Base-by-base conservation (phyloP, 2,113 vertebrate genomes). In the Catharus bicknelli region DNA sequence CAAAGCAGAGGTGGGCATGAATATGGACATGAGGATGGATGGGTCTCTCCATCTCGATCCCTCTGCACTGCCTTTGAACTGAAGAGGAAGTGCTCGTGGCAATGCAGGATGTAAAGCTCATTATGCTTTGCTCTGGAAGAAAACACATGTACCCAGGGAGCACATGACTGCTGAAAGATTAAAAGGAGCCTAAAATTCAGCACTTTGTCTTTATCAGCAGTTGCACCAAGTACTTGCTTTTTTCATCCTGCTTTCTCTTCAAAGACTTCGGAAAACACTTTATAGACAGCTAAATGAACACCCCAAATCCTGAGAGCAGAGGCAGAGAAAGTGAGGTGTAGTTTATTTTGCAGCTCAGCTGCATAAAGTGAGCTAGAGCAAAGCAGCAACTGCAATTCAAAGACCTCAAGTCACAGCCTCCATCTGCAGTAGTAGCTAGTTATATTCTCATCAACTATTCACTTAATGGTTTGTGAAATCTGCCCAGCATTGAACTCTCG, bases 81-180 rank as follows among this genome's bases (percentile, higher is more conserved):
- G 87, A 92, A 69, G 93, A 92, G 96, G 96, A 96, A 95, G 43
- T 94, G 94, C 94, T 96, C 3, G 5, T 91, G 93, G 93, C 94
- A 55, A 94, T 93, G 85, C 87, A 88, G 95, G 93, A 95, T 94
- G 64, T 92, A 93, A 95, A 91, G 87, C 75, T 77, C 89, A 80
- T 91, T 85, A 34, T 34, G 36, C 75, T 87, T 76, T 76, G 73
- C 83, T 87, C 73, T 57, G 16, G 73, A 85, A 73, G 38, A 94
- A 92, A 92, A 91, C 93, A 86, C 34, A 61, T 80, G 78, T 51
- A 83, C 58, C 82, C 67, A 83, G 19, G 11, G 62, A 95, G 69
- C 93, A 96, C 62, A 76, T 82, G 94, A 93, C 82, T 86, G 61
- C 84, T 5, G 6, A 53, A 85, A 94, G 93, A 90, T 94, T 92